Conservation (phyloP, 2,888 invertebrate species). For the Disparrhopalites patrizii region DNA sequence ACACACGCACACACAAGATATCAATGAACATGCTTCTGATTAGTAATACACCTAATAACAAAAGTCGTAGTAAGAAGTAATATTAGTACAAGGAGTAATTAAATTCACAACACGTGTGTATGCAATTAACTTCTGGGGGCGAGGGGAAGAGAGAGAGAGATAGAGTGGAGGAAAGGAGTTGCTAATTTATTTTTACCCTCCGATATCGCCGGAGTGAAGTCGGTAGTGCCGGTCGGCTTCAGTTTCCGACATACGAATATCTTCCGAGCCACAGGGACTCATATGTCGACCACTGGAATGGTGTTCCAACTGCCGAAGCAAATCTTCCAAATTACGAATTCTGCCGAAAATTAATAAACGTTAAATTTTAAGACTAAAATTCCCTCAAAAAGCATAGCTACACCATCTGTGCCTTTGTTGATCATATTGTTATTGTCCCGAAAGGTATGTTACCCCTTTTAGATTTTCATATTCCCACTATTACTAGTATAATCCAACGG, state of each 20-base stretch:
- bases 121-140: background rate
- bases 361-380: no score
- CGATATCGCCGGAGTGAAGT: slow-evolving; percentile 58
- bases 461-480: no score
- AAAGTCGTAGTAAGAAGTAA: no score
- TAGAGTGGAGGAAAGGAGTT: no score
- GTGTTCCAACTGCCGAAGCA: slow-evolving; percentile 81
- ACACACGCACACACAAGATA: background rate
- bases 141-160: no score
- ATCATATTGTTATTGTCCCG: no score
- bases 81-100: slow-evolving; percentile 1
- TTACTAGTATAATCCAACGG: background rate
- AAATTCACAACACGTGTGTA: slow-evolving; percentile 15
- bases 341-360: slow-evolving; percentile 55
- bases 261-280: slow-evolving; percentile 87
- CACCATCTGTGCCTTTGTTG: no score
- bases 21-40: background rate
- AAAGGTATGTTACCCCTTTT: no score
- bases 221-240: slow-evolving; percentile 84
- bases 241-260: slow-evolving; percentile 78
- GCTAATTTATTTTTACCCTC: slow-evolving; percentile 37
- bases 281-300: slow-evolving; percentile 68
- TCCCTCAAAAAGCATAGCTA: slow-evolving; percentile 7
- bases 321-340: slow-evolving; percentile 84
- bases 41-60: background rate